phyloP scores from a whole-genome alignment of 2,113 vertebrate species.

The Stictonetta naevosa region DNA sequence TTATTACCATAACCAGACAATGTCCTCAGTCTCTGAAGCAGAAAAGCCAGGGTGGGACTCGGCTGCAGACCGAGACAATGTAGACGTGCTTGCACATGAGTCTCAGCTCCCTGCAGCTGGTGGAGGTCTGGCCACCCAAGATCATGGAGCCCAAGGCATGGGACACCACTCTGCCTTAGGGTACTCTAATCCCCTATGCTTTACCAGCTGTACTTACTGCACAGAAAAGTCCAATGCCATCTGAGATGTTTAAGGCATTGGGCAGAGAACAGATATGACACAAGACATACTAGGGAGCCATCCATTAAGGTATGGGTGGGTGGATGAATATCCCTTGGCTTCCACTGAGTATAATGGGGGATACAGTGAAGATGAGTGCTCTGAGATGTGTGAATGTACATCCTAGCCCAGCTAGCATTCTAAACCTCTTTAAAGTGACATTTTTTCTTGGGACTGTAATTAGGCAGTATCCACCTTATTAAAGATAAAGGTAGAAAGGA shows the following conservation, averaged over 20 bases:
- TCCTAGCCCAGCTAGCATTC: neutral
- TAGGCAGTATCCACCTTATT: neutral
- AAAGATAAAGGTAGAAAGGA: neutral
- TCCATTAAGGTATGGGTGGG: no score
- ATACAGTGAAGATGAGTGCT: neutral
- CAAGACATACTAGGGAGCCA: neutral
- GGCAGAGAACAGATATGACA: neutral
- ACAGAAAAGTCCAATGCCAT: neutral
- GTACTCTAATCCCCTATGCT: neutral
- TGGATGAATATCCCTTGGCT: neutral
- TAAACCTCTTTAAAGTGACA: neutral
- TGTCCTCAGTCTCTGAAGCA: neutral
- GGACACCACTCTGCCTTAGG: neutral
- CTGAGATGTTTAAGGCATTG: neutral
- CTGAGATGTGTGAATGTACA: neutral
- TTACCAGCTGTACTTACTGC: neutral
- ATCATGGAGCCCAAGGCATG: neutral
- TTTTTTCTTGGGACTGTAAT: neutral
- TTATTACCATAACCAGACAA: neutral
- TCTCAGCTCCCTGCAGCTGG: rapidly evolving
- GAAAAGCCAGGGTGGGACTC: neutral
- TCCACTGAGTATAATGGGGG: neutral
- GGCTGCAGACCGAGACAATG: neutral
- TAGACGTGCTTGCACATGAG: rapidly evolving
- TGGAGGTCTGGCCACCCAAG: neutral